phyloP scores from a whole-genome alignment of 1,140 invertebrate species.

The Archivesica marissinica region DNA sequence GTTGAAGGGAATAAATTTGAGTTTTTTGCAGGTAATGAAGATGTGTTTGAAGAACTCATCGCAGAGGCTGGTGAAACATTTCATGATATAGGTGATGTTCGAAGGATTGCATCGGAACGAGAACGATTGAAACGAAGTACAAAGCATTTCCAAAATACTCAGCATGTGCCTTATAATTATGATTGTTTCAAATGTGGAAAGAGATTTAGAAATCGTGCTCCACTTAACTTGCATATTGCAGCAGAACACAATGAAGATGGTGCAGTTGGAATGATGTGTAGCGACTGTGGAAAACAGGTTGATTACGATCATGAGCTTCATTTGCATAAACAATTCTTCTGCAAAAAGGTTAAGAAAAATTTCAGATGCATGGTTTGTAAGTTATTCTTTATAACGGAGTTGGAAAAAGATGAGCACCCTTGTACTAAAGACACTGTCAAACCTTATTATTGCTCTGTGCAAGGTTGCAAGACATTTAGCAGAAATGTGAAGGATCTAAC shows the following conservation, averaged over 20 bases:
- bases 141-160: background rate
- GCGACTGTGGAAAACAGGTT: slow-evolving; percentile 26
- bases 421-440: slow-evolving; percentile 32
- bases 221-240: slow-evolving; percentile 43
- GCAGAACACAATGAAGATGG: slow-evolving; percentile 35
- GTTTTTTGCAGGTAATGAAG: background rate
- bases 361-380: background rate
- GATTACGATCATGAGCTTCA: slow-evolving; percentile 47
- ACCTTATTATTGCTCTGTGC: slow-evolving; percentile 24
- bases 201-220: slow-evolving; percentile 26
- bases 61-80: background rate
- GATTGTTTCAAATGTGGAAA: slow-evolving; percentile 35
- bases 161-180: slow-evolving; percentile 10
- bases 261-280: slow-evolving; percentile 23
- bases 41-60: background rate
- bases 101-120: background rate
- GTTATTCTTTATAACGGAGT: background rate
- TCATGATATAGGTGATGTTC: background rate
- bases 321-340: slow-evolving; percentile 31
- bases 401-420: slow-evolving; percentile 26
- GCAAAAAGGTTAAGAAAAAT: slow-evolving; percentile 21
- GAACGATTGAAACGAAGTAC: background rate
- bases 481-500: slow-evolving; percentile 45
- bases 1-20: slow-evolving; percentile 16
- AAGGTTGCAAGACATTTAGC: slow-evolving; percentile 8